phyloP scores from a whole-genome alignment of 2,797 vertebrate species.

The Jordanella pulchra region DNA sequence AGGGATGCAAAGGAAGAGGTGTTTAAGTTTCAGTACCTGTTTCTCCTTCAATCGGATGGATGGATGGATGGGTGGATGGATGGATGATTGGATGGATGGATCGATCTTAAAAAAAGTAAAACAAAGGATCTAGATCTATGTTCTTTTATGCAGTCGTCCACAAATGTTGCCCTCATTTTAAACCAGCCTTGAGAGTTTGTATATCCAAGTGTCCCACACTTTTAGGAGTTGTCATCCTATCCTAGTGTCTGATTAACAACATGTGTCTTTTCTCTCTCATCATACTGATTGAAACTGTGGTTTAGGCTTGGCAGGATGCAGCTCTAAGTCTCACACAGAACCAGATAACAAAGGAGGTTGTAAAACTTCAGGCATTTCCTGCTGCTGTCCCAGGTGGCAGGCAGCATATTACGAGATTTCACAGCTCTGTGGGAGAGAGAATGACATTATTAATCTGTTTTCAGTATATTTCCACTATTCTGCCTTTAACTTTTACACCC shows the following conservation, averaged over 20 bases:
- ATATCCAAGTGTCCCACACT: conserved; percentile 5
- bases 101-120: background rate
- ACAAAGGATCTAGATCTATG: background rate
- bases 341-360: conserved; percentile 79
- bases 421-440: conserved; percentile 39
- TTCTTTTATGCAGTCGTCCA: background rate
- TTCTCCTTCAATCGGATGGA: background rate
- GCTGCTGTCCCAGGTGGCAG: conserved; percentile 66
- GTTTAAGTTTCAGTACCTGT: background rate
- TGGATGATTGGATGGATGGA: background rate
- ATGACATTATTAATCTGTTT: conserved; percentile 18
- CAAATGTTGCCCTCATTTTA: background rate
- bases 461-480: background rate
- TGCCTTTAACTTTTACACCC: background rate
- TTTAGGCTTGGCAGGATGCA: conserved; percentile 63
- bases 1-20: background rate
- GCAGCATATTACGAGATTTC: conserved; percentile 4
- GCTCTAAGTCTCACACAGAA: conserved; percentile 54
- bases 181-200: conserved; percentile 1
- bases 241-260: conserved; percentile 16
- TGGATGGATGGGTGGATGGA: background rate
- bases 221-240: conserved; percentile 18
- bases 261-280: conserved; percentile 15
- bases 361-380: conserved; percentile 80
- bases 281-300: conserved; percentile 22